Percentiles rank a stretch among this genome's conserved stretches.
Evolutionary conservation across 2,888 invertebrate genomes (phyloP).

Genomic region (Drosophila algonquin): DNA sequence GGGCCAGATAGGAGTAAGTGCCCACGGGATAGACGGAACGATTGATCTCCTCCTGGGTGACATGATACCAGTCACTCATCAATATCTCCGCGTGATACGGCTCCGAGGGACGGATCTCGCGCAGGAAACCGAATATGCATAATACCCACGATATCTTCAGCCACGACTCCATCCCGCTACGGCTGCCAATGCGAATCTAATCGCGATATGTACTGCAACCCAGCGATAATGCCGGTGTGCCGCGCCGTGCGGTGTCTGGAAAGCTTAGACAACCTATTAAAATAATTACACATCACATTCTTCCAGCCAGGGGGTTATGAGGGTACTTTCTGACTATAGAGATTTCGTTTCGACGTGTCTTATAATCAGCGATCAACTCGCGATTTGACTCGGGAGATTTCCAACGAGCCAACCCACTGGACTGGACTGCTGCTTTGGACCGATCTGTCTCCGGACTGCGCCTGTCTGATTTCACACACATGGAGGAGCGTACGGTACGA

Average conservation of each 20-base stretch:
- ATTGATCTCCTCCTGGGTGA: conserved; percentile 86
- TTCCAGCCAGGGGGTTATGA: conserved; percentile 39
- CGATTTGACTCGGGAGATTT: conserved; percentile 12
- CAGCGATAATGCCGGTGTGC: conserved; percentile 4
- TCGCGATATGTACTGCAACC: conserved; percentile 18
- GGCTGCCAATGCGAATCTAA: conserved; percentile 46
- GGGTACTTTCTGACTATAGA: conserved; percentile 31
- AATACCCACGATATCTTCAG: conserved; percentile 88
- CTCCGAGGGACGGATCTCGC: conserved; percentile 93
- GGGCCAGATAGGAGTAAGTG: conserved; percentile 92
- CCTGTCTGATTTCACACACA: neutral
- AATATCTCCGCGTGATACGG: conserved; percentile 93
- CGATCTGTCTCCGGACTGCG: neutral
- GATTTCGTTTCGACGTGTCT: conserved; percentile 29
- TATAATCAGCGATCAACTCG: conserved; percentile 40
- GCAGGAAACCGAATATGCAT: conserved; percentile 91
- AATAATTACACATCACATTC: conserved; percentile 55
- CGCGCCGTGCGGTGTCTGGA: conserved; percentile 1
- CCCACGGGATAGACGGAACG: conserved; percentile 91
- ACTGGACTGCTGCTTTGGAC: neutral
- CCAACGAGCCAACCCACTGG: neutral
- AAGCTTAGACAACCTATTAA: conserved; percentile 44
- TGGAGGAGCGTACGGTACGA: neutral
- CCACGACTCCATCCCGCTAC: conserved; percentile 85
- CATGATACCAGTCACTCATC: conserved; percentile 90